These are phyloP conservation scores for Sclerurus mexicanus DNA, from an alignment of 2,113 vertebrate species.

Conservation along the genomic window DNA sequence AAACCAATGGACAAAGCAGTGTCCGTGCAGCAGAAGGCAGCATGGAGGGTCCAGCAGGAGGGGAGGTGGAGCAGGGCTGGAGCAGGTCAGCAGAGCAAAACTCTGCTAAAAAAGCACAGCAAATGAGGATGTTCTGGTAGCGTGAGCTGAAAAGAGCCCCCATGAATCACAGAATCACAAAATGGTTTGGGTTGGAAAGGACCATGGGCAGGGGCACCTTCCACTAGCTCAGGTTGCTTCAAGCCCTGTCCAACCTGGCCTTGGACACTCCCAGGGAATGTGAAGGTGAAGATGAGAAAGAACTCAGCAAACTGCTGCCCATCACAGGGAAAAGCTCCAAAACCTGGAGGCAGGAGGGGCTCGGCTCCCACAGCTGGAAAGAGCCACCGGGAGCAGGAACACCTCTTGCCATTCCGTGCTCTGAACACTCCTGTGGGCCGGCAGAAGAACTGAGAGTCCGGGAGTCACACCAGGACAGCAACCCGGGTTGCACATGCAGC, in stretches of 20 bases:
- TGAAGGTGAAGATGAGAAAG: not conserved
- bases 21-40: not conserved
- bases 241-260: accelerated
- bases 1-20: not conserved
- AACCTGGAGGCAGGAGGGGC: not conserved
- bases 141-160: not conserved
- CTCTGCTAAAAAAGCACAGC: not conserved
- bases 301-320: accelerated
- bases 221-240: not conserved
- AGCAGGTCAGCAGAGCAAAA: not conserved
- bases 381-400: not conserved
- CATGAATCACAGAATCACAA: not conserved
- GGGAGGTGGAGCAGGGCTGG: not conserved
- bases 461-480: slow-evolving; percentile 18
- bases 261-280: not conserved
- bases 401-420: not conserved
- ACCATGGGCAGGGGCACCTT: not conserved
- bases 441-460: not conserved
- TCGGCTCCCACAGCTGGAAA: not conserved
- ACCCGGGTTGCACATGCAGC: not conserved
- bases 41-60: not conserved
- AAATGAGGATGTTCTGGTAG: not conserved
- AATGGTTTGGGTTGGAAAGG: not conserved
- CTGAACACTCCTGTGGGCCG: not conserved
- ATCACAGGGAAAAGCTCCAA: not conserved